Conservation (phyloP, 2,113 vertebrate genomes). For the Eubucco bourcierii region DNA sequence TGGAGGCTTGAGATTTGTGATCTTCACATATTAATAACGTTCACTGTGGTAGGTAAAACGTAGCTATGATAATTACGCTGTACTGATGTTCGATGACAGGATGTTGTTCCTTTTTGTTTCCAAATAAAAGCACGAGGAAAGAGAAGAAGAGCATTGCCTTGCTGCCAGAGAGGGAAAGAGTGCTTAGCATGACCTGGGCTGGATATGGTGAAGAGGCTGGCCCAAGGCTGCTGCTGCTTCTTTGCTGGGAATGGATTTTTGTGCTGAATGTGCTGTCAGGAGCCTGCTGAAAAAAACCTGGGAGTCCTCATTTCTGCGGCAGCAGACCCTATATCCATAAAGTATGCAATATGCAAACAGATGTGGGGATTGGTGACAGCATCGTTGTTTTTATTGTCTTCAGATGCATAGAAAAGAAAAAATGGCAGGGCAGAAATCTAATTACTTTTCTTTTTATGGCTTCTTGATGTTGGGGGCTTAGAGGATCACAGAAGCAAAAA, state of each 20-base stretch:
- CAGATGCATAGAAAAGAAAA: background rate
- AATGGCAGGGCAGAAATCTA: background rate
- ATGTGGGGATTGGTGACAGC: background rate
- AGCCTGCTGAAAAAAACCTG: background rate
- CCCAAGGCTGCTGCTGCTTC: background rate
- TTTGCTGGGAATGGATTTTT: background rate
- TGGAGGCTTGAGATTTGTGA: constrained; percentile 35
- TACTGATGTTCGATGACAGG: constrained; percentile 34
- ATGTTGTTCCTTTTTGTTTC: constrained; percentile 57
- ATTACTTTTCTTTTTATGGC: background rate
- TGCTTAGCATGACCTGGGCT: background rate
- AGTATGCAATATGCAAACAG: background rate
- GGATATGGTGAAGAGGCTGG: background rate
- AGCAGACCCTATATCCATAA: background rate
- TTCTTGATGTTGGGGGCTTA: background rate
- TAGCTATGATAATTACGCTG: background rate
- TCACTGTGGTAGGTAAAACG: constrained; percentile 47
- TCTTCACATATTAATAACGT: constrained; percentile 23
- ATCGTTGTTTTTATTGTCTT: background rate
- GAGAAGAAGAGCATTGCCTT: background rate
- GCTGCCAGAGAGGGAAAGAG: background rate
- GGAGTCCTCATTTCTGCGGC: background rate
- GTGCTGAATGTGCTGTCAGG: background rate
- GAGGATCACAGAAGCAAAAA: background rate
- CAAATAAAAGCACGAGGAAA: constrained; percentile 28